These are phyloP conservation scores for Carassius carassius DNA, from an alignment of 2,113 vertebrate genomes.

Conservation along the genomic window DNA sequence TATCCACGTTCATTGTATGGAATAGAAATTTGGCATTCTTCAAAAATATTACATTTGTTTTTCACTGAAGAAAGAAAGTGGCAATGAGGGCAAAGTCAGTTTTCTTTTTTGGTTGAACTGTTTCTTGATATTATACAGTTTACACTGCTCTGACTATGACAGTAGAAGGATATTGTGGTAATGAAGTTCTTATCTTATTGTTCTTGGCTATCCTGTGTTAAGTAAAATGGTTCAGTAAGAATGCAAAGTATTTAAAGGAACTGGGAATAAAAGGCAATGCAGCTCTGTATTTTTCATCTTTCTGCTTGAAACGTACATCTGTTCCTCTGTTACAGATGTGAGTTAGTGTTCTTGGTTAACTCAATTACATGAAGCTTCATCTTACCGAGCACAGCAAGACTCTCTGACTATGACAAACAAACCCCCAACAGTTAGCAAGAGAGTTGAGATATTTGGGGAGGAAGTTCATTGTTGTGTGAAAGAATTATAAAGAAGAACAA, in stretches of 20 bases:
- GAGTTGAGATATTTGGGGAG: not conserved
- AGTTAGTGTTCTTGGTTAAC: constrained; percentile 53
- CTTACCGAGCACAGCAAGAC: constrained; percentile 18
- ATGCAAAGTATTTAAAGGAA: constrained; percentile 1
- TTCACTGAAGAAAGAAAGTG: not conserved
- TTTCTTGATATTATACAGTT: not conserved
- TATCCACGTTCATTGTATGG: not conserved
- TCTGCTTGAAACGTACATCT: constrained; percentile 36
- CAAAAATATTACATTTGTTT: not conserved
- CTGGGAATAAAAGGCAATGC: not conserved
- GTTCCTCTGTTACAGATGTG: constrained; percentile 58
- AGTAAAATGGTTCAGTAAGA: constrained; percentile 32
- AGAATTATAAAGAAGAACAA: constrained; percentile 22
- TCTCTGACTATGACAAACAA: constrained; percentile 40
- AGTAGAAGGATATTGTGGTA: not conserved
- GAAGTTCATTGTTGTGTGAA: constrained; percentile 26
- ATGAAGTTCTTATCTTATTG: constrained; percentile 35
- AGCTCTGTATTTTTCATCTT: constrained; percentile 12
- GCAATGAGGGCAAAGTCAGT: not conserved
- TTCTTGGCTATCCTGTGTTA: constrained; percentile 20
- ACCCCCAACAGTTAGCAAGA: constrained; percentile 32
- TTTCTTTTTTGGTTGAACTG: not conserved
- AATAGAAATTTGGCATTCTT: not conserved
- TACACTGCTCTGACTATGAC: not conserved
- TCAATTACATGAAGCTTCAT: constrained; percentile 54